These are phyloP conservation scores for Drosophila ohnishii DNA, from an alignment of 1,140 invertebrate genomes.

Conservation along the genomic window DNA sequence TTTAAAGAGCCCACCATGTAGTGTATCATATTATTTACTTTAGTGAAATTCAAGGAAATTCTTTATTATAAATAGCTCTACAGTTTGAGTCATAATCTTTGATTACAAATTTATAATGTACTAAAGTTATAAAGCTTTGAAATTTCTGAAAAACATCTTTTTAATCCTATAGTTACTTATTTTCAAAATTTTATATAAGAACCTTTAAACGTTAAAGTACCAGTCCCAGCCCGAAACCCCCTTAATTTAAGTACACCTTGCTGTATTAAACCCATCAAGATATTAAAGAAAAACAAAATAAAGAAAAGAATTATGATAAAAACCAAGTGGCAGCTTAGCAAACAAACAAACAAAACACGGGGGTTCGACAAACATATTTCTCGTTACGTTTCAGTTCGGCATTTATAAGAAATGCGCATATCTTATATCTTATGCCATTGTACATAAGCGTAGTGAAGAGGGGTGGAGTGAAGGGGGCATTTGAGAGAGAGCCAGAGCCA, in stretches of 20 bases:
- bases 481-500: conserved; percentile 47
- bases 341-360: conserved; percentile 67
- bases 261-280: conserved; percentile 1
- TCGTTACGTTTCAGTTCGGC: conserved; percentile 47
- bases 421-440: conserved; percentile 74
- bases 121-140: no score
- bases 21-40: no score
- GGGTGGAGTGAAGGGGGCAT: conserved; percentile 36
- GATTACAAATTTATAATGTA: no score
- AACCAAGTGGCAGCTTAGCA: conserved; percentile 76
- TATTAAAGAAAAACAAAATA: conserved; percentile 21
- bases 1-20: no score
- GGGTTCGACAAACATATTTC: conserved; percentile 51
- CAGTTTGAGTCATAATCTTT: no score
- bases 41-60: not conserved
- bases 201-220: not conserved
- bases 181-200: not conserved
- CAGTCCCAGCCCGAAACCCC: no score
- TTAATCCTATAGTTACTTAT: not conserved
- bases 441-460: conserved; percentile 62
- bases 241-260: conserved; percentile 9
- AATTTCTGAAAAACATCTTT: no score
- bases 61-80: no score
- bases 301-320: conserved; percentile 53
- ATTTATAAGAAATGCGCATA: conserved; percentile 79